Base-by-base conservation (phyloP, 1,140 invertebrate genomes). In the Antheraea pernyi region DNA sequence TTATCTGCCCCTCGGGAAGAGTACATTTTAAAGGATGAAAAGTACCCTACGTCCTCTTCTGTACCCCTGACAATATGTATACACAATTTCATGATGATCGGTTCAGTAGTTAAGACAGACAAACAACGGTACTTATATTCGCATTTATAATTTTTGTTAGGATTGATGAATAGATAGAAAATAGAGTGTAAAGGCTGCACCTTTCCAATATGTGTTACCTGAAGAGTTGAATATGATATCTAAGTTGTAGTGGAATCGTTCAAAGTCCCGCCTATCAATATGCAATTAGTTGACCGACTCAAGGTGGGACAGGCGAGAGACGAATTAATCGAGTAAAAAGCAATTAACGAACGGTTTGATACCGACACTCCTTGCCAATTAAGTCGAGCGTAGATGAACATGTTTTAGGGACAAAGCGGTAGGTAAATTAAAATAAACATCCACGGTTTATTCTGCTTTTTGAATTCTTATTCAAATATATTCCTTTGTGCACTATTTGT, bases 271-370 rank as follows among this genome's bases (percentile, higher is more conserved):
- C 22, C 22, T 67, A 58, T 59, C 22, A 59, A n/a, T 37, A 67
- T 67, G 65, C 65, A 67, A 67, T 67, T 67, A 67, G 19, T 39
- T 19, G 19, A 11, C 48, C 59, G 58, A 67, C 19, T 58, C 65
- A 59, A 59, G 65, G 53, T 67, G 65, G 30, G 65, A 67, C 48
- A 39, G 53, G 19, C 19, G 22, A 19, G 18, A 13, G 65, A 48
- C 64, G 22, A 67, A 67, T 67, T 67, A 67, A 67, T 67, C 30
- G 65, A 59, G 65, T 67, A 48, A 67, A 67, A 66, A 67, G 65
- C 65, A 67, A 67, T 67, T 67, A 67, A 58, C 19, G n/a, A 42
- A 11, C 39, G n/a, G 39, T 53, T 53, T 36, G 65, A 67, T 53
- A 67, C 58, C 53, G 65, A 37, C 65, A 59, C 65, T 53, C 7